Evolutionary conservation across 2,888 invertebrate species (phyloP).

Genomic region (Physocephala rufipes): DNA sequence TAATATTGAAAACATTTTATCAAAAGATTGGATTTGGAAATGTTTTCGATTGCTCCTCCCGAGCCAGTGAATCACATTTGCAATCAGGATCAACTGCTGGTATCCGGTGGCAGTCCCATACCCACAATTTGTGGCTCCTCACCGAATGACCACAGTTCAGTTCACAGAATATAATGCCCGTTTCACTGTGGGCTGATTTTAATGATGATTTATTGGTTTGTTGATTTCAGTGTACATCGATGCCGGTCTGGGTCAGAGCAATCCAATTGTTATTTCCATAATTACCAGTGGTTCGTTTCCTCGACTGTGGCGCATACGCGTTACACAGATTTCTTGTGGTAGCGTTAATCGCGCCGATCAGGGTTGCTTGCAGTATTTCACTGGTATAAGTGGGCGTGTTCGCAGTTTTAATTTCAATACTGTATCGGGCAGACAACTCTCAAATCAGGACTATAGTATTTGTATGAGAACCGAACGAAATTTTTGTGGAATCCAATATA

Average conservation of each 20-base stretch:
- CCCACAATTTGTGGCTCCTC: conserved; percentile 85
- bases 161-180: not conserved
- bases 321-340: conserved; percentile 82
- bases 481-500: conserved; percentile 87
- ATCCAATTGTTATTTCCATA: conserved; percentile 82
- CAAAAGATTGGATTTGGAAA: conserved; percentile 78
- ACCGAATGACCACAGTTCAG: conserved; percentile 81
- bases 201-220: not conserved
- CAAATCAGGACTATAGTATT: conserved; percentile 89
- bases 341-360: conserved; percentile 71
- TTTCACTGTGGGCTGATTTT: not conserved
- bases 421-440: conserved; percentile 78
- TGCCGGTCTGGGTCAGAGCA: conserved; percentile 74
- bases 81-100: conserved; percentile 85
- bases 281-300: conserved; percentile 82
- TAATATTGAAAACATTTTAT: not conserved
- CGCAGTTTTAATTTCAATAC: conserved; percentile 87
- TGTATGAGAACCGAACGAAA: conserved; percentile 86
- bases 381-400: conserved; percentile 81
- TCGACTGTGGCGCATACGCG: conserved; percentile 82
- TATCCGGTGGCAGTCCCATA: conserved; percentile 82
- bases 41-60: conserved; percentile 80
- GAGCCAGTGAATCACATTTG: conserved; percentile 81
- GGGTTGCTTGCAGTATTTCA: conserved; percentile 64
- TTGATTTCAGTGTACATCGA: conserved; percentile 80